Evolutionary conservation across 2,888 invertebrate species (phyloP).

Genomic region (Melieria picta): DNA sequence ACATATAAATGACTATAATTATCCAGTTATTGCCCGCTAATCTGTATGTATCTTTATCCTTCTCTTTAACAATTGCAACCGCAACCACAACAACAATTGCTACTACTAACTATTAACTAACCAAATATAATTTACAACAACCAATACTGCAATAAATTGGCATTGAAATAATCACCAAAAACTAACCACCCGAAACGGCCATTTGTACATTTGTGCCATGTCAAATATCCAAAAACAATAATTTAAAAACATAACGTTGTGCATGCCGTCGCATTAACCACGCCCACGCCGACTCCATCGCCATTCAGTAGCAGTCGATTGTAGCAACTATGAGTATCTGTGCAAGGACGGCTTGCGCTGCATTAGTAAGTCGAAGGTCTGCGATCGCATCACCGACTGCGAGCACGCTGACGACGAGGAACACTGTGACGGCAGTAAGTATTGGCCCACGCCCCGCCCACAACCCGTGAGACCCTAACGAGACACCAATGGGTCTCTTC

Average conservation of each 20-base stretch:
- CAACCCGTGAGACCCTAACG: background rate
- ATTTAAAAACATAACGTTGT: slow-evolving; percentile 17
- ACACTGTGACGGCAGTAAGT: slow-evolving; percentile 64
- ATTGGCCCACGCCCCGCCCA: slow-evolving; percentile 21
- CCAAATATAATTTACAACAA: too few species aligned
- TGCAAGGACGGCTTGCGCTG: slow-evolving; percentile 62
- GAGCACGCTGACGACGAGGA: slow-evolving; percentile 63
- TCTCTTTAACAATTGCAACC: background rate
- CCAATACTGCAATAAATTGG: slow-evolving; percentile 15
- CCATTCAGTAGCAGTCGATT: slow-evolving; percentile 56
- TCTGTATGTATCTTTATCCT: too few species aligned
- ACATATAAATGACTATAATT: too few species aligned
- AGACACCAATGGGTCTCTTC: background rate
- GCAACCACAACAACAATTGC: slow-evolving; percentile 9
- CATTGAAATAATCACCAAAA: slow-evolving; percentile 18
- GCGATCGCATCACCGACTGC: slow-evolving; percentile 62
- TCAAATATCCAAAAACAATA: too few species aligned
- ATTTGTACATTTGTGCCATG: too few species aligned
- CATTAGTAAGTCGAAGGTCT: slow-evolving; percentile 60
- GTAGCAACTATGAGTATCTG: slow-evolving; percentile 60
- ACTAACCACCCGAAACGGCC: slow-evolving; percentile 39
- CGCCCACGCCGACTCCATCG: background rate
- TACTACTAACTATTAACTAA: slow-evolving; percentile 21
- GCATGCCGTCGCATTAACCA: slow-evolving; percentile 20
- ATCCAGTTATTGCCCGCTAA: too few species aligned